Percentiles rank a stretch among this genome's conserved stretches.
These are phyloP conservation scores for Congeria kusceri DNA, from an alignment of 2,888 invertebrate species.

Conservation along the genomic window DNA sequence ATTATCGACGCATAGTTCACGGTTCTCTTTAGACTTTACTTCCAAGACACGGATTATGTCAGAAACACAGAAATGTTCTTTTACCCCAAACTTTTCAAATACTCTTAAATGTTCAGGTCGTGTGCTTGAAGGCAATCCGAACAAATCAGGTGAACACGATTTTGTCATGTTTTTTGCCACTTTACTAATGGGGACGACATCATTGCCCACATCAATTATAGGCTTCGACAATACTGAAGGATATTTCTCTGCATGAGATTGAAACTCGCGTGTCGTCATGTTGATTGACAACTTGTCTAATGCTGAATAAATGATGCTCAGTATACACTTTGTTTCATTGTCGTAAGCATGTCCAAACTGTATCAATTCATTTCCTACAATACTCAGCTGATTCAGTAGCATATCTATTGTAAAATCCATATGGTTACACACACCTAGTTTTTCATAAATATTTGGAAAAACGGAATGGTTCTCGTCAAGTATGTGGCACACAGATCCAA, in stretches of 20 bases:
- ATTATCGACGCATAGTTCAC: constrained; percentile 18
- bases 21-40: neutral
- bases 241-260: no score
- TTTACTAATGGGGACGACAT: constrained; percentile 16
- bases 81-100: constrained; percentile 31
- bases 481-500: constrained; percentile 35
- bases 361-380: neutral
- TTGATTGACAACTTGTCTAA: constrained; percentile 6
- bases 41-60: constrained; percentile 30
- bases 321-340: neutral
- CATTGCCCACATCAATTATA: constrained; percentile 34
- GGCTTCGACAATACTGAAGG: neutral
- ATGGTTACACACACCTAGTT: neutral
- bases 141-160: constrained; percentile 40
- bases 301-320: neutral
- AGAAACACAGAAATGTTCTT: constrained; percentile 35
- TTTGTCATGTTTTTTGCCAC: constrained; percentile 32
- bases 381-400: constrained; percentile 13
- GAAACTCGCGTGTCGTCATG: neutral
- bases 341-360: neutral
- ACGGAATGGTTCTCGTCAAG: constrained; percentile 30
- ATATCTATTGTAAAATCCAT: constrained; percentile 1
- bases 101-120: constrained; percentile 11
- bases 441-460: neutral
- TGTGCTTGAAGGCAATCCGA: constrained; percentile 25